Evolutionary conservation across 1,140 invertebrate genomes (phyloP).

Genomic region (Eubasilissa regina): DNA sequence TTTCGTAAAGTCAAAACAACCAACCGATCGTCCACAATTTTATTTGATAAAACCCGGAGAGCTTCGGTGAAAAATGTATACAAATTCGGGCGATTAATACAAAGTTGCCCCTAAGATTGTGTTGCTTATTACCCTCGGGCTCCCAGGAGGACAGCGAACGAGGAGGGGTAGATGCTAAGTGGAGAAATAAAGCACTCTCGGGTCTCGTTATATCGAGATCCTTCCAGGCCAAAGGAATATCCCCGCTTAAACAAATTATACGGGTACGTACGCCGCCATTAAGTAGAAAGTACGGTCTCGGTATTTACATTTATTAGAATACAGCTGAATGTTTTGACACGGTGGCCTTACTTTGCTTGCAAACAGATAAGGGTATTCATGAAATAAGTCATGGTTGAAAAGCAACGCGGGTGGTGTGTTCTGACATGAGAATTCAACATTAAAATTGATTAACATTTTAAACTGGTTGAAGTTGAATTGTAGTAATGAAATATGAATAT

Average conservation of each 20-base stretch:
- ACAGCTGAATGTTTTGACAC: background rate
- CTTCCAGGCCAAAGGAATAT: conserved; percentile 18
- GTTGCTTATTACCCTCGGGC: background rate
- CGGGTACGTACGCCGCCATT: background rate
- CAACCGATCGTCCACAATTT: no score
- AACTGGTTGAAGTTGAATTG: no score
- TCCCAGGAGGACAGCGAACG: conserved; percentile 12
- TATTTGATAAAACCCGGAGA: conserved; percentile 1
- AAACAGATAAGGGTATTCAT: background rate
- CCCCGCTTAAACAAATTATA: background rate
- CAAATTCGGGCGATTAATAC: background rate
- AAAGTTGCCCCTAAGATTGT: background rate
- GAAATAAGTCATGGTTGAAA: background rate
- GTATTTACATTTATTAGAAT: background rate
- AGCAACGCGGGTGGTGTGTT: background rate
- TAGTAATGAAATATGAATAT: no score
- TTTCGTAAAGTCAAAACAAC: no score
- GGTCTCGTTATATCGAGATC: conserved; percentile 57
- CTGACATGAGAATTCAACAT: no score
- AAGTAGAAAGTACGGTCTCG: background rate
- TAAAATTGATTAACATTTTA: no score
- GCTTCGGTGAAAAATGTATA: background rate
- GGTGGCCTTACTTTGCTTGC: background rate
- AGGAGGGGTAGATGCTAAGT: conserved; percentile 48
- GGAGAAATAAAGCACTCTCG: conserved; percentile 54